These are phyloP conservation scores for Sebastolobus altivelis DNA, from an alignment of 2,797 vertebrate genomes.

Conservation along the genomic window DNA sequence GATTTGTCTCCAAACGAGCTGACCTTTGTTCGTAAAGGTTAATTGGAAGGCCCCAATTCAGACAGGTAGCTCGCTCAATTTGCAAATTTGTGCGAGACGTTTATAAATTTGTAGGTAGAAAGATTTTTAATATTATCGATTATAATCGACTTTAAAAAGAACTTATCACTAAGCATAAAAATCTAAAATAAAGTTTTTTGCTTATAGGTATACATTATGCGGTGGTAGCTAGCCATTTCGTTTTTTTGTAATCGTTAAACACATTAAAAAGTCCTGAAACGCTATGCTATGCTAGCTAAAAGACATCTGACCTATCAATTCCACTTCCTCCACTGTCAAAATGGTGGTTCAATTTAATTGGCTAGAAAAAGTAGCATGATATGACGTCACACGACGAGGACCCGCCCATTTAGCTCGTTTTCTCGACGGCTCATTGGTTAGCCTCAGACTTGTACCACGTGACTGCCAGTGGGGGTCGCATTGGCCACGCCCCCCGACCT, in stretches of 20 bases:
- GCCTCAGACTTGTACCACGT: slow-evolving; percentile 67
- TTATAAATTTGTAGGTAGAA: not conserved
- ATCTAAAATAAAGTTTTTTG: not conserved
- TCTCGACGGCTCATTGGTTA: slow-evolving; percentile 70
- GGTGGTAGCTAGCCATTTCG: slow-evolving; percentile 3
- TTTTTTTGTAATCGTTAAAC: not conserved
- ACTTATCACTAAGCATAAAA: not conserved
- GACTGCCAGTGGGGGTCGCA: slow-evolving; percentile 49
- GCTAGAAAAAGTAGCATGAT: slow-evolving; percentile 81
- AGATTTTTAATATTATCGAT: not conserved
- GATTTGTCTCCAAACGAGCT: not conserved
- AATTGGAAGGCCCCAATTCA: not conserved
- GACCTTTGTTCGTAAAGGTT: slow-evolving; percentile 10
- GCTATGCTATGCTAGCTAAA: slow-evolving; percentile 52
- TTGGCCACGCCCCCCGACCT: slow-evolving; percentile 49
- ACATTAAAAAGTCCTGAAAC: not conserved
- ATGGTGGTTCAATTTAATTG: slow-evolving; percentile 75
- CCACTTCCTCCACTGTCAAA: slow-evolving; percentile 35
- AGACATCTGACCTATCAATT: not conserved
- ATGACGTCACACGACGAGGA: slow-evolving; percentile 63
- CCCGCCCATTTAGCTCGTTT: slow-evolving; percentile 86
- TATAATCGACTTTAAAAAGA: not conserved
- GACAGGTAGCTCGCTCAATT: not conserved
- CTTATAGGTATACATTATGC: not conserved
- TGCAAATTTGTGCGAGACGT: not conserved